phyloP scores from a whole-genome alignment of 2,113 vertebrate species.

The Ploceus nigricollis region DNA sequence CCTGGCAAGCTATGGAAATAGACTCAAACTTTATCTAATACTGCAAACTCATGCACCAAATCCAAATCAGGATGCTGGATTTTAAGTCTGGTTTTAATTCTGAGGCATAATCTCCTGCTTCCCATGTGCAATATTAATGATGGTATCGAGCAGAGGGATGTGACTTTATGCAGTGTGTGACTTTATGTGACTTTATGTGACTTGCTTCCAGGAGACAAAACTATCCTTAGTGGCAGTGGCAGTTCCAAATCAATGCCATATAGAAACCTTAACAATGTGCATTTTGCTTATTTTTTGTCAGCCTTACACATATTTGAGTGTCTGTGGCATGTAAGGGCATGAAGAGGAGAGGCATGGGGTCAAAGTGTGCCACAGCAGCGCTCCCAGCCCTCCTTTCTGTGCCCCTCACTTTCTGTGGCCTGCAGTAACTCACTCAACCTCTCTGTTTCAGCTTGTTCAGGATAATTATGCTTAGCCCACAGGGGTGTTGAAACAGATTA shows the following conservation, averaged over 20 bases:
- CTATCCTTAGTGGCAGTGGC: neutral
- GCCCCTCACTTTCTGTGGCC: neutral
- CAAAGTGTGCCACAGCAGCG: rapidly evolving
- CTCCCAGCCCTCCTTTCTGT: neutral
- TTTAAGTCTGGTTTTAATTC: neutral
- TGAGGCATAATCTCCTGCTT: neutral
- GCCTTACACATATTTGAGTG: neutral
- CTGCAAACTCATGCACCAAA: neutral
- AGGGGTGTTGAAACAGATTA: neutral
- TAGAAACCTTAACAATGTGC: neutral
- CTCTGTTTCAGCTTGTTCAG: neutral
- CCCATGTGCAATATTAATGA: neutral
- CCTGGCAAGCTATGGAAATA: neutral
- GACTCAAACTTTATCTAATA: neutral
- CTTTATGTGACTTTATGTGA: neutral
- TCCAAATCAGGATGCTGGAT: neutral
- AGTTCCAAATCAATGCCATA: neutral
- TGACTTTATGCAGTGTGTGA: neutral
- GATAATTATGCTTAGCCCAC: neutral
- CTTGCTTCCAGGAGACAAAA: neutral
- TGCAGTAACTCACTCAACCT: neutral
- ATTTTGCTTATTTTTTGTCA: neutral
- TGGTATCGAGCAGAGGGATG: neutral
- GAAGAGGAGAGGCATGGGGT: neutral
- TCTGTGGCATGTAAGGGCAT: neutral